These are phyloP conservation scores for Syndactyla subalaris DNA, from an alignment of 2,797 vertebrate genomes.

Conservation along the genomic window DNA sequence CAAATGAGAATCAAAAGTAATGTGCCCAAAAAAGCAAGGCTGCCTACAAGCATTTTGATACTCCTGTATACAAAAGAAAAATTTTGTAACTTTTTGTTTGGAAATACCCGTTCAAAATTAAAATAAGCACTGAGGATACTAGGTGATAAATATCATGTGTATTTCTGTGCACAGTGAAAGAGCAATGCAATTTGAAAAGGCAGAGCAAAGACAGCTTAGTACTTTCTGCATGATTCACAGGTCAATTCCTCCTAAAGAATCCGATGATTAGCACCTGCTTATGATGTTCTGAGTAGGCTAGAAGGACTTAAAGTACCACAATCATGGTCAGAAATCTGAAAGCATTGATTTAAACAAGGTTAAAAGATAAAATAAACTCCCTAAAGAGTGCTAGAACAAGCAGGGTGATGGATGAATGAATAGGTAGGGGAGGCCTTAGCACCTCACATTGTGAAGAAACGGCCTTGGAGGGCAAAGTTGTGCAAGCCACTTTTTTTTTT, in stretches of 20 bases:
- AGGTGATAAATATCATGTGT: neutral
- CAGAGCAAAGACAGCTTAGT: neutral
- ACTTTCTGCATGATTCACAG: neutral
- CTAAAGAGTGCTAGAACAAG: neutral
- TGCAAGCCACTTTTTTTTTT: neutral
- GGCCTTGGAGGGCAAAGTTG: neutral
- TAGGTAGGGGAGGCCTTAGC: neutral
- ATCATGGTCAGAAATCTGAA: neutral
- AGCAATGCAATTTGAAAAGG: neutral
- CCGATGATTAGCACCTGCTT: neutral
- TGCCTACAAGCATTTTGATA: neutral
- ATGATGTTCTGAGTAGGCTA: neutral
- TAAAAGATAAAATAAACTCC: neutral
- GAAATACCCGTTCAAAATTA: neutral
- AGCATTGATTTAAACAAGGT: conserved; percentile 10
- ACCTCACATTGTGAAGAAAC: neutral
- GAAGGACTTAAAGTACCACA: neutral
- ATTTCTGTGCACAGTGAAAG: neutral
- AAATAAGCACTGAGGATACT: neutral
- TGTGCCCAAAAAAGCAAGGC: neutral
- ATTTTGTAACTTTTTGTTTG: neutral
- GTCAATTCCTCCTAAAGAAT: neutral
- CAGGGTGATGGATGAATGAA: neutral
- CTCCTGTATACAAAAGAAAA: neutral
- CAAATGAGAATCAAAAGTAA: neutral